Percentiles rank a stretch among this genome's conserved stretches.
phyloP scores from a whole-genome alignment of 2,113 vertebrate species.

The Scophthalmus maximus region DNA sequence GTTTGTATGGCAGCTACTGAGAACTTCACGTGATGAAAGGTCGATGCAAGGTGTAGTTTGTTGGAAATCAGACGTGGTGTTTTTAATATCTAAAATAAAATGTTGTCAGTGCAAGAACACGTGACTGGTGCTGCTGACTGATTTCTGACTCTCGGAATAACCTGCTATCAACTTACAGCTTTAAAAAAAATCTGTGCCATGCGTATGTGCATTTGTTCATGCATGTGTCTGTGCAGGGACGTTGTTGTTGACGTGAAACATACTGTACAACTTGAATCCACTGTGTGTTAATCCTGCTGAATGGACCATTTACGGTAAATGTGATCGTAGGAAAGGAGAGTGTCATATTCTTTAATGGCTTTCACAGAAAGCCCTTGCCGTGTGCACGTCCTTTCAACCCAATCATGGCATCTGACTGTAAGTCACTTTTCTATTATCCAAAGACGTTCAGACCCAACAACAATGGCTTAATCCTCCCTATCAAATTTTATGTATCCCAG shows the following conservation, averaged over 20 bases:
- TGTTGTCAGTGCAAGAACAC: slow-evolving; percentile 1
- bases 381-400: slow-evolving; percentile 19
- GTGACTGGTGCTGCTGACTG: neutral
- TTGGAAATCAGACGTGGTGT: neutral
- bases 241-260: neutral
- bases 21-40: neutral
- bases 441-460: slow-evolving; percentile 49
- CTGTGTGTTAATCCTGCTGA: neutral
- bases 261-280: neutral
- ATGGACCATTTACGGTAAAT: slow-evolving; percentile 18
- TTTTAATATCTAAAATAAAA: slow-evolving; percentile 4
- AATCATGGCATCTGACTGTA: slow-evolving; percentile 18
- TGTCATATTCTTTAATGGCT: slow-evolving; percentile 20
- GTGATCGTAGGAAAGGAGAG: neutral
- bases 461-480: slow-evolving; percentile 29
- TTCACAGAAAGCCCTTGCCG: slow-evolving; percentile 6
- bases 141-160: slow-evolving; percentile 41
- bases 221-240: neutral
- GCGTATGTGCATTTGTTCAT: neutral
- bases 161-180: slow-evolving; percentile 50
- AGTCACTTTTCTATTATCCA: slow-evolving; percentile 23
- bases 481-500: slow-evolving; percentile 43
- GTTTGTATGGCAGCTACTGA: neutral
- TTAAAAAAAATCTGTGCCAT: neutral
- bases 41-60: neutral